Base-by-base conservation (phyloP, 2,888 invertebrate genomes). In the Lypha dubia region DNA sequence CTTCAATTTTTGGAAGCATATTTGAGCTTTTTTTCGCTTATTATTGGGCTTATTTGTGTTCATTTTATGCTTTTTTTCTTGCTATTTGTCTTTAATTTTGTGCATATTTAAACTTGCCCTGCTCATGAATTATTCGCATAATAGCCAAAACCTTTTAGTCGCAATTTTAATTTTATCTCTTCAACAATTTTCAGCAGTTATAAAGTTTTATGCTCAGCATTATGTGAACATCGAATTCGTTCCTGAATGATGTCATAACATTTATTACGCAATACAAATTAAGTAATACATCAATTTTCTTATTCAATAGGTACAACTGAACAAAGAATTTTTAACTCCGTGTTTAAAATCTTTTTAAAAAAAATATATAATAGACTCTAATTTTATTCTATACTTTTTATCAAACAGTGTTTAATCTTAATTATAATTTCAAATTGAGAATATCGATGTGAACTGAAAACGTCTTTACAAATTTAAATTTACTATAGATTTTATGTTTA, bases 141-240 rank as follows among this genome's bases (percentile, higher is more conserved):
- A 11, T 38, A 68, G 80, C 32, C 53, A 81, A 81, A 81, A 62
- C 68, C 81, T 63, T 56, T 75, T 75, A 56, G 22, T 15, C 60
- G 63, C 22, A 46, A 2, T 17, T 46, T 46, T 46, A 1, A n/a
- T 44, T n/a, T n/a, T 44, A 44, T 44, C 51, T 53, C 56, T 65
- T 70, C 32, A 44, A 44, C 75, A 75, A 81, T 46, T 20, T 51
- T 9, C 22, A 9, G 9, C 20, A n/a, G n/a, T n/a, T n/a, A n/a
- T 51, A 3, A 1, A 51, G 22, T 11, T 22, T 51, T 51, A 11
- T 51, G 20, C 3, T 9, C 49, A 11, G n/a, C n/a, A 11, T 38
- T 38, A 38, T 11, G 32, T 1, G 13, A 38, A 38, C 11, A 38
- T 38, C 13, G 0, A 11, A 38, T 11, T 38, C 11, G 35, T 35